These are phyloP conservation scores for Serranus cabrilla DNA, from an alignment of 2,797 vertebrate species.

Conservation along the genomic window DNA sequence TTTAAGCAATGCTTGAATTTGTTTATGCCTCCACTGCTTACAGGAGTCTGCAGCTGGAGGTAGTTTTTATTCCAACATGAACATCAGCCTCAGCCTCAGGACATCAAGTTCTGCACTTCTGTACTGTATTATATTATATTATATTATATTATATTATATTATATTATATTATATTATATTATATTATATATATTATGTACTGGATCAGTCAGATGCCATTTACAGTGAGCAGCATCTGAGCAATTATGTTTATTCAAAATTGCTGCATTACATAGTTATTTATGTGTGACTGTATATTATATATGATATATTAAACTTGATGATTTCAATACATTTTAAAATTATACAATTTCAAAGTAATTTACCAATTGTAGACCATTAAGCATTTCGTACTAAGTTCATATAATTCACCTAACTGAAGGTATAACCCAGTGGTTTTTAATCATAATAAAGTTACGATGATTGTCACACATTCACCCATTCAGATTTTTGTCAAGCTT, in stretches of 20 bases:
- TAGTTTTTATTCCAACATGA: slow-evolving; percentile 5
- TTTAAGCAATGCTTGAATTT: slow-evolving; percentile 27
- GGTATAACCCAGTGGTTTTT: no score
- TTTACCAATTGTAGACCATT: no score
- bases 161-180: no score
- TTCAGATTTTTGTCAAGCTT: no score
- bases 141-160: no score
- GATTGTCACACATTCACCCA: no score
- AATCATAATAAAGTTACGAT: no score
- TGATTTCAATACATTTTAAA: no score
- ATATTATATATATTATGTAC: neutral
- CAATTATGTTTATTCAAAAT: neutral
- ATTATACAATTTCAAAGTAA: no score
- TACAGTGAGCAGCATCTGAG: neutral
- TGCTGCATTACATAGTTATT: neutral
- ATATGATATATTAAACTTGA: neutral
- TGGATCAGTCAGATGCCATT: neutral
- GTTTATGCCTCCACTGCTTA: slow-evolving; percentile 46
- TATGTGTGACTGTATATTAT: neutral
- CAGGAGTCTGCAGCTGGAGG: neutral
- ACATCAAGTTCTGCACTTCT: neutral
- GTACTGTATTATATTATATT: no score
- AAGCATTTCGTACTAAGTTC: no score
- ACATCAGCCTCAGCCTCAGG: neutral
- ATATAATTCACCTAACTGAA: no score